Conservation (phyloP, 1,140 invertebrate genomes). For the Calephelis nemesis region DNA sequence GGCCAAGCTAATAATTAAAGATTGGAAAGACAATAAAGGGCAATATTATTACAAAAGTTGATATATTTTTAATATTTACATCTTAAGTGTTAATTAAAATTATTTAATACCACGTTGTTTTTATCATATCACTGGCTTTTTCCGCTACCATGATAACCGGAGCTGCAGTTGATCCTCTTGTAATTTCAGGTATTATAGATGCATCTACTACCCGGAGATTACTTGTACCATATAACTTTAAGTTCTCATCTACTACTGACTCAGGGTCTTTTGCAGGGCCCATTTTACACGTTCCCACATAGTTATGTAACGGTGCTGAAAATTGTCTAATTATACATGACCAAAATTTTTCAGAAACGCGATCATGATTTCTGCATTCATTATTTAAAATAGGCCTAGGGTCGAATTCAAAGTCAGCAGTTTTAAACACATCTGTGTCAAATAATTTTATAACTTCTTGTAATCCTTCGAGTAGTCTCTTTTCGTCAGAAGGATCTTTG, state of each 20-base stretch:
- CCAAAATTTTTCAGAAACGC: slow-evolving; percentile 86
- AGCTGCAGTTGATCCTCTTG: slow-evolving; percentile 86
- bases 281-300: slow-evolving; percentile 88
- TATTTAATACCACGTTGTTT: slow-evolving; percentile 80
- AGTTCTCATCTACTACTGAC: slow-evolving; percentile 87
- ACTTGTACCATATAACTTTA: slow-evolving; percentile 85
- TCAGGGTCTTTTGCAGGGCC: slow-evolving; percentile 82
- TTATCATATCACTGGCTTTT: slow-evolving; percentile 91
- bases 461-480: slow-evolving; percentile 85
- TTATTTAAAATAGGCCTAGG: slow-evolving; percentile 67
- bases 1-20: slow-evolving; percentile 62
- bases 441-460: slow-evolving; percentile 77
- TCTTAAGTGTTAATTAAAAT: slow-evolving; percentile 48
- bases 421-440: slow-evolving; percentile 77
- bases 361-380: slow-evolving; percentile 78
- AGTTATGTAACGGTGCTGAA: slow-evolving; percentile 85
- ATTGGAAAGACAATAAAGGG: slow-evolving; percentile 68
- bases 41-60: slow-evolving; percentile 45
- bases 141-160: slow-evolving; percentile 93
- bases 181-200: slow-evolving; percentile 87
- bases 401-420: slow-evolving; percentile 69
- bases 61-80: slow-evolving; percentile 20
- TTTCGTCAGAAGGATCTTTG: slow-evolving; percentile 85
- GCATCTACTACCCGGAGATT: slow-evolving; percentile 88
- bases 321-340: slow-evolving; percentile 85